Base-by-base conservation (phyloP, 2,888 invertebrate species). In the Corbicula japonica region DNA sequence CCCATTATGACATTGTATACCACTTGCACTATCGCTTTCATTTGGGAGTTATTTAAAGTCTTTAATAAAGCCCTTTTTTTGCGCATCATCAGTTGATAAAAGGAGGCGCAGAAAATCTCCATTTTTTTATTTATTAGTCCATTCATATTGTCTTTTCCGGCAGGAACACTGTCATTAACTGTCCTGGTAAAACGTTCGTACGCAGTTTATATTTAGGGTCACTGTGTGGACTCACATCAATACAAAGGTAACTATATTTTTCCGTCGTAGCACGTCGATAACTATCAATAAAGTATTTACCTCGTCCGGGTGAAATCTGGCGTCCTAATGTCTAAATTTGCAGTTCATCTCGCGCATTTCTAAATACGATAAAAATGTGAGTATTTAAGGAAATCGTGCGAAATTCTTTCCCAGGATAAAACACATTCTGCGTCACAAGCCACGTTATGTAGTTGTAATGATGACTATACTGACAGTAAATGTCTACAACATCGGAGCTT, bases 281-380 rank as follows among this genome's bases (percentile, higher is more conserved):
- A n/a, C 69, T 66, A 60, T 78, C 76, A 76, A 76, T 76, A 56
- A 83, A 79, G 52, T 65, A 83, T 2, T 66, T 61, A 23, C 60
- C 23, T 63, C 76, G 76, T 34, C 74, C 50, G 4, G 79, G 76
- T 48, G 65, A 79, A 41, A 79, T 74, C 58, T 83, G 83, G 50
- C 73, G 72, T 28, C 65, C 79, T 28, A 83, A 70, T 1, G 74
- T 68, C 38, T 73, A 56, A 23, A 83, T 70, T 58, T 82, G 82
- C 38, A 63, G 56, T 46, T 70, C 62, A 52, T 78, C 78, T 35
- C 82, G 30, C 50, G 58, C 48, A 28, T 82, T 78, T 48, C 72
- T 66, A 44, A 82, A 76, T 12, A 78, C 44, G 28, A 78, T 58
- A 28, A 78, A 63, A 61, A 78, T 69, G 21, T 78, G 78, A 18